These are phyloP conservation scores for Sinosuthora webbiana DNA, from an alignment of 2,113 vertebrate genomes.

Conservation along the genomic window DNA sequence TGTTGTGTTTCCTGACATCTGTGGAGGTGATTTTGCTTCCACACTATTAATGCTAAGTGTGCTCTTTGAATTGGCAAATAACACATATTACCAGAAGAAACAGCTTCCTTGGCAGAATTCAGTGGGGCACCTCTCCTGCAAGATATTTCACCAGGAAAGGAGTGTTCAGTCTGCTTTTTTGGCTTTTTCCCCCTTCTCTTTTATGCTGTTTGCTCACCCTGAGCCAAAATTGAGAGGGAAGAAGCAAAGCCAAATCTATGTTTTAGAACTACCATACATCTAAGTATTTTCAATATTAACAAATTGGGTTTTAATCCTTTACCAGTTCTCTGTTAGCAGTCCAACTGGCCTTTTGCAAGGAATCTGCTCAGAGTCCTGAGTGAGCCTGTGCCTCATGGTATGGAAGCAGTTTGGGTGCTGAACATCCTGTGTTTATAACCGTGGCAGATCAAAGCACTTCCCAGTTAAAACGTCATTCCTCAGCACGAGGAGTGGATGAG, in stretches of 20 bases:
- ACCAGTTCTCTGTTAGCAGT: neutral
- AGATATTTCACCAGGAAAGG: neutral
- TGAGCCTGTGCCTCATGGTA: neutral
- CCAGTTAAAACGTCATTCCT: neutral
- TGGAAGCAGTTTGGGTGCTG: neutral
- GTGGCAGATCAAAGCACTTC: neutral
- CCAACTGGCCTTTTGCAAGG: neutral
- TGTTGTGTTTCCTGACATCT: neutral
- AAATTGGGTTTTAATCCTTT: neutral
- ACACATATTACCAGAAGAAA: neutral
- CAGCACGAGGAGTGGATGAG: neutral
- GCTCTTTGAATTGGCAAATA: neutral
- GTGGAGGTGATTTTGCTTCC: neutral
- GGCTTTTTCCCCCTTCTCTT: accelerated
- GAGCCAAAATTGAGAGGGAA: neutral
- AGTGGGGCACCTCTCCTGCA: neutral
- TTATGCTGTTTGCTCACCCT: neutral
- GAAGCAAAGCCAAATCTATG: neutral
- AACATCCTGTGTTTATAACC: neutral
- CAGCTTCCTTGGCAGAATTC: neutral
- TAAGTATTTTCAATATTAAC: neutral
- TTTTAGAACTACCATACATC: neutral
- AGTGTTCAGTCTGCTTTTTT: neutral
- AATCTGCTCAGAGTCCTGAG: neutral
- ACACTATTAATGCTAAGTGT: neutral